These are phyloP conservation scores for Lycaon pictus DNA, from an alignment of 2,113 vertebrate genomes.

Conservation along the genomic window DNA sequence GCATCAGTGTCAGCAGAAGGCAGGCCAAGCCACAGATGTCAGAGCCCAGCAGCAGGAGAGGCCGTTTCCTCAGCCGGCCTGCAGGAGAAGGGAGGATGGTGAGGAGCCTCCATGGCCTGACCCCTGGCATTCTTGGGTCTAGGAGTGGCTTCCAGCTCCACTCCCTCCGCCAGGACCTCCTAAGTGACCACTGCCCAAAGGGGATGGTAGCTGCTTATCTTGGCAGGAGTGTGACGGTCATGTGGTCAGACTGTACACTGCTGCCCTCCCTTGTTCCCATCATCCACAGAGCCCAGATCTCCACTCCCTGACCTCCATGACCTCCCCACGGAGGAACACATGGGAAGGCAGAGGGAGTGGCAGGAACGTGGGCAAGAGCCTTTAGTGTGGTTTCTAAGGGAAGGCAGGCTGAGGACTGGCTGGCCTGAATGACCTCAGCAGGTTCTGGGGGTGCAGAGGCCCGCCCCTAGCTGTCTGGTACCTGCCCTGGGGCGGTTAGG, in stretches of 20 bases:
- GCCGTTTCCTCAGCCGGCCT: constrained; percentile 88
- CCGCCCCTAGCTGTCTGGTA: too few species aligned
- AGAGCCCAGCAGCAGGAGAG: constrained; percentile 89
- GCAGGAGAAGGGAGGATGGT: rapidly evolving
- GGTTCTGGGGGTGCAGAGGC: not conserved
- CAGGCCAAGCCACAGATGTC: constrained; percentile 88
- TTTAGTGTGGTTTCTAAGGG: too few species aligned
- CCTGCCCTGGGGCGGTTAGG: too few species aligned
- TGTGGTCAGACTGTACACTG: not conserved
- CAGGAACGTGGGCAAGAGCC: too few species aligned
- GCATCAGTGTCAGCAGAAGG: constrained; percentile 86
- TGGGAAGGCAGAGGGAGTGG: too few species aligned
- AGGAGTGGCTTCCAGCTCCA: too few species aligned
- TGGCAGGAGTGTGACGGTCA: not conserved
- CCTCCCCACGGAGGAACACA: too few species aligned
- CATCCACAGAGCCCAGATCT: not conserved
- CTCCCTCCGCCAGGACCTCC: not conserved
- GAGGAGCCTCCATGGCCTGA: rapidly evolving
- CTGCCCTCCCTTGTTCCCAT: not conserved
- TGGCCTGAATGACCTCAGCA: too few species aligned
- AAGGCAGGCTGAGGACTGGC: too few species aligned
- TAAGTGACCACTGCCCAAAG: not conserved
- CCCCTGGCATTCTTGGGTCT: not conserved
- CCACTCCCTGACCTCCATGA: not conserved
- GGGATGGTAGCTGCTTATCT: not conserved